Base-by-base conservation (phyloP, 2,113 vertebrate species). In the Scytalopus superciliaris region DNA sequence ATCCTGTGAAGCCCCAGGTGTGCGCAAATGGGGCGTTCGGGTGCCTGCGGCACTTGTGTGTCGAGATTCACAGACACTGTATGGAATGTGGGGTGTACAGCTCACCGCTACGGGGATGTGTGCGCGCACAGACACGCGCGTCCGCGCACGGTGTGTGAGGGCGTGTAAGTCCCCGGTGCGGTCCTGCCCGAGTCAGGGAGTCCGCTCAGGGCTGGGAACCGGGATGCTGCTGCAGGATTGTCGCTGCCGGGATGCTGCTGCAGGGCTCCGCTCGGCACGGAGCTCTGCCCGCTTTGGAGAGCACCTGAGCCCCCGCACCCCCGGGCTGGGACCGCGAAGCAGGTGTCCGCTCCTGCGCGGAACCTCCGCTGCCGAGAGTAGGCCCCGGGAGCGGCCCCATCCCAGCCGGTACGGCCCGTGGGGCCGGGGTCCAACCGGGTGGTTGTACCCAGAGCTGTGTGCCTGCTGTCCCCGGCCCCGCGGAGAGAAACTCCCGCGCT, bases 41-140 rank as follows among this genome's bases (percentile, higher is more conserved):
- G 49, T 2, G 55, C 33, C 16, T 2, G 2, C 6, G 68, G n/a
- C 37, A 1, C 23, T 25, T 8, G 33, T 3, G 68, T 3, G 57
- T 35, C 52, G 49, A 30, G 40, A 12, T 12, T 8, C 47, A 1
- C 21, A 2, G 76, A 1, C 33, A 0, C 28, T 5, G 0, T 0
- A 12, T 2, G n/a, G 44, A 24, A 11, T 3, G 42, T 2, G 75
- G 16, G 5, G 9, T 0, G 33, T 1, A 3, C 33, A 14, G 33
- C 17, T 28, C 19, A 10, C 11, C 28, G 0, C 22, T 37, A 7
- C 1, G 5, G 72, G 7, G 42, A 12, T 19, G 57, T 8, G 2
- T 12, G 42, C 21, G 76, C 12, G n/a, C 31, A 28, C 57, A 21
- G 14, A 18, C 31, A 24, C 22, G 35, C 37, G 31, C 9, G 25